phyloP scores from a whole-genome alignment of 1,140 invertebrate species.

The Colletes gigas region DNA sequence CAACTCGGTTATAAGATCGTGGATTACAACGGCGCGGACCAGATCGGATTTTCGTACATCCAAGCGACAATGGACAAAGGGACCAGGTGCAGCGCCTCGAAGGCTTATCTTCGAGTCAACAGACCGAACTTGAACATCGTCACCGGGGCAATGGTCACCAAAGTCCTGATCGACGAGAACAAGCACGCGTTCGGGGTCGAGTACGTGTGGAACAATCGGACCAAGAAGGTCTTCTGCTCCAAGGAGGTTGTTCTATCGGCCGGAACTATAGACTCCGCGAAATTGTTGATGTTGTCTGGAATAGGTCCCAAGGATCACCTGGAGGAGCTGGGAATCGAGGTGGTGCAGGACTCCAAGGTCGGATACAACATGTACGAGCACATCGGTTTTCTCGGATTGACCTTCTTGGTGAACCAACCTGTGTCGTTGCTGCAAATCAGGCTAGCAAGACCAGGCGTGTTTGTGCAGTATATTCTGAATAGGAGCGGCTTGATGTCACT shows the following conservation, averaged over 20 bases:
- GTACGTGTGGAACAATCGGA: slow-evolving; percentile 81
- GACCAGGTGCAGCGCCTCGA: slow-evolving; percentile 84
- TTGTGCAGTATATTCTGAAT: slow-evolving; percentile 78
- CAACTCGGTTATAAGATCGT: slow-evolving; percentile 80
- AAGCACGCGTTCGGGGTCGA: slow-evolving; percentile 83
- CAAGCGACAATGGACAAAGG: slow-evolving; percentile 87
- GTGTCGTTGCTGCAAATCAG: slow-evolving; percentile 68
- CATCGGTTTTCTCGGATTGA: slow-evolving; percentile 85
- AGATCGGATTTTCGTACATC: slow-evolving; percentile 83
- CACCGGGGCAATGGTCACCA: slow-evolving; percentile 84
- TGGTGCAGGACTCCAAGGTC: slow-evolving; percentile 86
- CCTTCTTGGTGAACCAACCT: slow-evolving; percentile 81
- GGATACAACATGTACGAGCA: slow-evolving; percentile 89
- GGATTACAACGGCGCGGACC: slow-evolving; percentile 82
- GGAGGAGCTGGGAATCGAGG: slow-evolving; percentile 84
- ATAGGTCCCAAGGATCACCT: slow-evolving; percentile 87
- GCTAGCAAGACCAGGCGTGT: slow-evolving; percentile 45
- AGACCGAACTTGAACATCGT: slow-evolving; percentile 86
- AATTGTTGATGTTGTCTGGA: slow-evolving; percentile 88
- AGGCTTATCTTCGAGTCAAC: slow-evolving; percentile 83
- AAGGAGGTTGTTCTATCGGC: slow-evolving; percentile 87
- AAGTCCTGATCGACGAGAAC: slow-evolving; percentile 82
- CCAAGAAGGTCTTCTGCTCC: slow-evolving; percentile 77
- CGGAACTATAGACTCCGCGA: slow-evolving; percentile 86
- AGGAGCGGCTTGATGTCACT: slow-evolving; percentile 78